Evolutionary conservation across 2,888 invertebrate genomes (phyloP).

Genomic region (Exocentrus adspersus): DNA sequence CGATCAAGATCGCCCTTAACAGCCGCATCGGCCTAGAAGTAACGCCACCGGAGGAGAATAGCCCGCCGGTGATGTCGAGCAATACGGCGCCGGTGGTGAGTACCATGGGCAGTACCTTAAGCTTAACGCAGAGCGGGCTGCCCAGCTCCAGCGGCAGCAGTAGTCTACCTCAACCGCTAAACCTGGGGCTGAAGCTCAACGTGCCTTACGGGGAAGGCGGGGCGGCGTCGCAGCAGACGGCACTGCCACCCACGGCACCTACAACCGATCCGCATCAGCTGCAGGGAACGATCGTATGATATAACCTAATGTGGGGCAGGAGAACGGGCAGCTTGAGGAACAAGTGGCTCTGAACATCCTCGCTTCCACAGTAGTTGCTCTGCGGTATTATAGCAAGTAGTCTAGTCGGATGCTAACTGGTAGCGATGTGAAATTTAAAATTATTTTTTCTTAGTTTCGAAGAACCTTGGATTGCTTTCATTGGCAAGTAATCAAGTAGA

Average conservation of each 20-base stretch:
- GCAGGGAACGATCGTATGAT: constrained; percentile 95
- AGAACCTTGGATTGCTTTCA: no score
- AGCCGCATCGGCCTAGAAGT: constrained; percentile 86
- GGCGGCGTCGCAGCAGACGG: constrained; percentile 56
- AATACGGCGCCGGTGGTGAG: constrained; percentile 68
- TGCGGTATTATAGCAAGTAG: constrained; percentile 37
- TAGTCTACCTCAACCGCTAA: constrained; percentile 53
- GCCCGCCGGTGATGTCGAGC: constrained; percentile 66
- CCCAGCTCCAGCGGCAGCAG: constrained; percentile 52
- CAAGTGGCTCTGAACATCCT: constrained; percentile 76
- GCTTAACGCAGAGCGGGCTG: constrained; percentile 55
- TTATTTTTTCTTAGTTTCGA: no score
- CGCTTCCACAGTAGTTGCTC: constrained; percentile 59
- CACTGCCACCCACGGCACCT: constrained; percentile 58
- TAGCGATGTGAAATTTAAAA: no score
- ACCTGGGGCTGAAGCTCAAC: constrained; percentile 58
- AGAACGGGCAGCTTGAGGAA: constrained; percentile 83
- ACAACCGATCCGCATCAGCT: constrained; percentile 76
- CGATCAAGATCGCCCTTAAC: constrained; percentile 86
- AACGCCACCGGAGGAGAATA: constrained; percentile 69
- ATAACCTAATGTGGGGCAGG: constrained; percentile 93
- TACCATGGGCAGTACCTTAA: constrained; percentile 58
- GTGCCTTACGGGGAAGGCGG: constrained; percentile 57
- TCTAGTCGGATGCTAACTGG: constrained; percentile 13
- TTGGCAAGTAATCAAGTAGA: no score